Conservation (phyloP, 2,113 vertebrate genomes). For the Indri indri region DNA sequence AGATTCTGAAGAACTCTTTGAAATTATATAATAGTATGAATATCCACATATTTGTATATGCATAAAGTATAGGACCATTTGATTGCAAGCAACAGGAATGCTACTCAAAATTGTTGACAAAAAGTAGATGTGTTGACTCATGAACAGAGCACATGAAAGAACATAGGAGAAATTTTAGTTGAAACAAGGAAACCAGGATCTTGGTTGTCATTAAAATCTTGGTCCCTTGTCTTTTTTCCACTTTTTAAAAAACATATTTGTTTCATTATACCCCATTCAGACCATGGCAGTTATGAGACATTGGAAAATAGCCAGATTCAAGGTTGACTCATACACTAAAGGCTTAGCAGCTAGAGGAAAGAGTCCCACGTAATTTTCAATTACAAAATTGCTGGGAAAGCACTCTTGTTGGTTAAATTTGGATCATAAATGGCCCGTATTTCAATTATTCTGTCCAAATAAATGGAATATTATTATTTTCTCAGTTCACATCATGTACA, state of each 20-base stretch:
- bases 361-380: neutral
- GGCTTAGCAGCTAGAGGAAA: neutral
- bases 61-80: neutral
- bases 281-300: neutral
- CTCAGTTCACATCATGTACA: neutral
- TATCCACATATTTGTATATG: neutral
- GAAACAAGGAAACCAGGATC: neutral
- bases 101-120: neutral
- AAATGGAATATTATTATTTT: neutral
- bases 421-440: neutral
- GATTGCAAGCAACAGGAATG: neutral
- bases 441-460: neutral
- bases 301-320: neutral
- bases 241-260: neutral
- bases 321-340: neutral
- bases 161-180: neutral
- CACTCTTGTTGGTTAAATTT: neutral
- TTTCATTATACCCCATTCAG: neutral
- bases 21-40: neutral
- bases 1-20: neutral
- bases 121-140: neutral
- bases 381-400: neutral
- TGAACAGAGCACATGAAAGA: neutral
- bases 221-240: neutral
- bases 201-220: neutral